phyloP scores from a whole-genome alignment of 92 coral and sea anemone species.

The Epizoanthus scotinus region DNA sequence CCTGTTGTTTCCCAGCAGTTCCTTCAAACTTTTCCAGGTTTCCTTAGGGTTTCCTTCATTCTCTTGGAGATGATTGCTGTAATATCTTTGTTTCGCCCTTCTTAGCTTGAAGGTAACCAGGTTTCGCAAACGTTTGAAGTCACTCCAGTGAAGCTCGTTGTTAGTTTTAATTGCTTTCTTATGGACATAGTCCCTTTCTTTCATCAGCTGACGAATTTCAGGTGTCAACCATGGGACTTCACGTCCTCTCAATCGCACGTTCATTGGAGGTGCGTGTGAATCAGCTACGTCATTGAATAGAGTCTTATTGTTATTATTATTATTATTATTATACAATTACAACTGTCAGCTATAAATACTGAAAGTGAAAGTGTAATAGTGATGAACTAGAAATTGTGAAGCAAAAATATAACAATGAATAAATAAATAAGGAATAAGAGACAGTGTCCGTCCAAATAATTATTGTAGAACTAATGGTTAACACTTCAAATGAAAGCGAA shows the following conservation, averaged over 20 bases:
- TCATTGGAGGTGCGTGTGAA: slow-evolving; percentile 50
- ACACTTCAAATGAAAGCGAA: too few relatives aligned
- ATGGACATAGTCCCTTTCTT: slow-evolving; percentile 40
- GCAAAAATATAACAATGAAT: too few relatives aligned
- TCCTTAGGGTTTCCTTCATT: slow-evolving; percentile 50
- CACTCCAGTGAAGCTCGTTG: slow-evolving; percentile 45
- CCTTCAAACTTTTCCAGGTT: slow-evolving; percentile 56
- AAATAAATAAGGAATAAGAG: too few relatives aligned
- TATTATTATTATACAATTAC: too few relatives aligned
- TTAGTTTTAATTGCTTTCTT: slow-evolving; percentile 45
- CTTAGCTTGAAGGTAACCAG: slow-evolving; percentile 41
- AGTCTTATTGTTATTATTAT: too few relatives aligned
- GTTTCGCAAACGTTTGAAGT: slow-evolving; percentile 46
- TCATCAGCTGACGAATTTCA: slow-evolving; percentile 53
- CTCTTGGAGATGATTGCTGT: slow-evolving; percentile 53
- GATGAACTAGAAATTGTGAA: too few relatives aligned
- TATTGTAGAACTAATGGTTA: too few relatives aligned
- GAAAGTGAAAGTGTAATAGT: too few relatives aligned
- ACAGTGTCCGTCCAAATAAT: too few relatives aligned
- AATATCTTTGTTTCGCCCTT: slow-evolving; percentile 52
- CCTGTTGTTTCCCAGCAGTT: slow-evolving; percentile 38
- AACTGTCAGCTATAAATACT: too few relatives aligned
- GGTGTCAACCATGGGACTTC: slow-evolving; percentile 53
- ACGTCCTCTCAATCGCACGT: slow-evolving; percentile 48
- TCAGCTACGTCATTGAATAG: slow-evolving; percentile 48